Base-by-base conservation (phyloP, 2,113 vertebrate species). In the Muntiacus muntjak region DNA sequence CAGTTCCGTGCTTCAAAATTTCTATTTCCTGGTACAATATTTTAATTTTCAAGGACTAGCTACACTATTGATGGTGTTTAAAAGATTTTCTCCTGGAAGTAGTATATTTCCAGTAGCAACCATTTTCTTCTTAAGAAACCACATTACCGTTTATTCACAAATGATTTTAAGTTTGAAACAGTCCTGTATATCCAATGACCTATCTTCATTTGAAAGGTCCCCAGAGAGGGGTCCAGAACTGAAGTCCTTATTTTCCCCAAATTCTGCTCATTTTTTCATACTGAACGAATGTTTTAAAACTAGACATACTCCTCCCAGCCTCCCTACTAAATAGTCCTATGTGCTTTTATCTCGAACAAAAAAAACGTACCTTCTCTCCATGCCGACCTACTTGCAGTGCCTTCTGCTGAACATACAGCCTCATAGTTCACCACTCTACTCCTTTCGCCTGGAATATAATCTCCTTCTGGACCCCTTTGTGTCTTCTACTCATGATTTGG, bases 11-110 rank as follows among this genome's bases (percentile, higher is more conserved):
- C 57, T 87, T 88, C 36, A 60, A 21, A 57, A 89, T 93, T 67
- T 93, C 54, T 67, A 28, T 93, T 96, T 95, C 50, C 60, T 96
- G 55, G 30, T 7, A 52, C 17, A 82, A 13, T 78, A 64, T 43
- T 79, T 64, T 47, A 86, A 40, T 62, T 87, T 91, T 97, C 33
- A 90, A 93, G 15, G 17, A 85, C 28, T 50, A 83, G 36, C 6
- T 85, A 67, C 10, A 25, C 47, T 52, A 33, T 17, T 60, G 21
- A 9, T 50, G 25, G 5, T 55, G 14, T 67, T 64, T 79, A 71
- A 86, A 30, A 23, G 6, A 8, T 76, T 12, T 58, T 79, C 36
- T 40, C 16, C 17, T 87, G 47, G 11, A 84, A 97, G 16, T 52
- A 94, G 2, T 7, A 16, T n/a, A 33, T 95, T 19, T 93, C 6